phyloP scores from a whole-genome alignment of 2,113 vertebrate species.

The Pogonocichla stellata region DNA sequence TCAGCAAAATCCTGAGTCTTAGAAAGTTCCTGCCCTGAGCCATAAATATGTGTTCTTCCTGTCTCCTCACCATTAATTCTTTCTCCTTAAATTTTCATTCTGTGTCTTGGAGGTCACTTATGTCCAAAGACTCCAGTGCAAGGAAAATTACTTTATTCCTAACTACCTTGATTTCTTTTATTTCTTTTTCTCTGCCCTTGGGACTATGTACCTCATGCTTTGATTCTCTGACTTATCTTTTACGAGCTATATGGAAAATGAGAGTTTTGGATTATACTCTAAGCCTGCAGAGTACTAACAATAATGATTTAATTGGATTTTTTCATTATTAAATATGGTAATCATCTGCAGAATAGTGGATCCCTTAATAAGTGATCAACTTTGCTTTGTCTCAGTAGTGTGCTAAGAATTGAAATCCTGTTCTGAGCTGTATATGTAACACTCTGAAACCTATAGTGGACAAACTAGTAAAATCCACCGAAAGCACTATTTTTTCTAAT shows the following conservation, averaged over 20 bases:
- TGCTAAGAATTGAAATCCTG: neutral
- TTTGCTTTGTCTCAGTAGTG: neutral
- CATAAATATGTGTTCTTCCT: slow-evolving; percentile 30
- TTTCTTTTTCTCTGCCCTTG: neutral
- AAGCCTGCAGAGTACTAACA: neutral
- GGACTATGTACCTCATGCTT: neutral
- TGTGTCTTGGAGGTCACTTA: slow-evolving; percentile 24
- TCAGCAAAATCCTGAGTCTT: neutral
- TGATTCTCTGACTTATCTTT: neutral
- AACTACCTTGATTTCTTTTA: neutral
- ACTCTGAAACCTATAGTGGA: neutral
- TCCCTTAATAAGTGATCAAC: neutral
- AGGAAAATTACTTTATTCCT: neutral
- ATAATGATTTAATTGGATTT: neutral
- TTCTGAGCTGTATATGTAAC: neutral
- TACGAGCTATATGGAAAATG: neutral
- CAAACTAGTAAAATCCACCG: neutral
- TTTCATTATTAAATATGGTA: neutral
- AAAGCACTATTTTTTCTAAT: neutral
- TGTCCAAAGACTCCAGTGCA: neutral
- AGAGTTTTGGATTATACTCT: neutral
- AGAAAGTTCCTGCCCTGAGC: slow-evolving; percentile 7
- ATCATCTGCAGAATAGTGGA: neutral
- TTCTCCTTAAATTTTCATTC: neutral
- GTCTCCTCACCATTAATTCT: neutral